Conservation (phyloP, 2,888 invertebrate genomes). For the Atherix ibis region DNA sequence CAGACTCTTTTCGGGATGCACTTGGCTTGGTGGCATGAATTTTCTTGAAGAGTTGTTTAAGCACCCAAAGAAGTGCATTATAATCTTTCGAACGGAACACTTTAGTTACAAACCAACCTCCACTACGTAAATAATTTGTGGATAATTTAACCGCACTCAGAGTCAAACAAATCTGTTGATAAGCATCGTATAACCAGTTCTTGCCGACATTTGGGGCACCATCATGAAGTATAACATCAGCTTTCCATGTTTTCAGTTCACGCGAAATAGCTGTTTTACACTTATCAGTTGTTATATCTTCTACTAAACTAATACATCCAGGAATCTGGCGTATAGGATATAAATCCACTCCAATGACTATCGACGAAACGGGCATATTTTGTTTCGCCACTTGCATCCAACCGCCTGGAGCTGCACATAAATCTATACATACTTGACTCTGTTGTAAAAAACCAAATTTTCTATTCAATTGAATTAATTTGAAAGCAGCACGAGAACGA, state of each 20-base stretch:
- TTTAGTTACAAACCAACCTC: conserved; percentile 98
- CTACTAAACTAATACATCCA: conserved; percentile 76
- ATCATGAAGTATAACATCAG: conserved; percentile 90
- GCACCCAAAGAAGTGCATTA: conserved; percentile 82
- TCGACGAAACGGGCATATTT: conserved; percentile 92
- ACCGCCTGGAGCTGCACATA: conserved; percentile 98
- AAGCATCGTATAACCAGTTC: conserved; percentile 96
- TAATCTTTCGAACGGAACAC: conserved; percentile 98
- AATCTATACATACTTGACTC: conserved; percentile 89
- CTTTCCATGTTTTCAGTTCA: conserved; percentile 90
- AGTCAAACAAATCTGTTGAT: conserved; percentile 80
- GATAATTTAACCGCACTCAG: conserved; percentile 87
- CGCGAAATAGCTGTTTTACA: conserved; percentile 65
- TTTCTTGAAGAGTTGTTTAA: conserved; percentile 92
- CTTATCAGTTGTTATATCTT: conserved; percentile 95
- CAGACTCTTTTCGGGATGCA: conserved; percentile 94
- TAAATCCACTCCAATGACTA: conserved; percentile 91
- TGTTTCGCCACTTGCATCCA: conserved; percentile 99
- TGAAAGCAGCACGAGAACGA: conserved; percentile 97
- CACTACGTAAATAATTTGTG: conserved; percentile 70
- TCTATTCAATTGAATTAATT: conserved; percentile 91
- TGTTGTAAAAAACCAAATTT: conserved; percentile 94
- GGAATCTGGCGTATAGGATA: conserved; percentile 83
- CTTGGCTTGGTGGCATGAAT: conserved; percentile 98
- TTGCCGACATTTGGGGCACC: conserved; percentile 96